Evolutionary conservation across 2,888 invertebrate genomes (phyloP).

Genomic region (Monochamus alternatus): DNA sequence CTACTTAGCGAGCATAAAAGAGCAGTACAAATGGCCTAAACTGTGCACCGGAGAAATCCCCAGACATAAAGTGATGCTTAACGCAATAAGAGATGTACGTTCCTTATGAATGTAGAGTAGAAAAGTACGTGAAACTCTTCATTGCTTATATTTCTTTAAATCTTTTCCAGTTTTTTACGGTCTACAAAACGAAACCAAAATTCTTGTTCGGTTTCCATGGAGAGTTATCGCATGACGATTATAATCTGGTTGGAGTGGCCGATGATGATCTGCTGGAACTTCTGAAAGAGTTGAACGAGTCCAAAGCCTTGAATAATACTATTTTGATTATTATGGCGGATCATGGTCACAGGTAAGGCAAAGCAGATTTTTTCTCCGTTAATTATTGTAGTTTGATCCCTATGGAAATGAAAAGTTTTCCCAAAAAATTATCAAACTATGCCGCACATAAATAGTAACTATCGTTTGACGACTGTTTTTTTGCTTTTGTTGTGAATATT

Average conservation of each 20-base stretch:
- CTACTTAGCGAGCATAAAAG: conserved; percentile 79
- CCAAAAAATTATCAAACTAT: too few relatives aligned
- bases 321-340: conserved; percentile 93
- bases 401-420: too few relatives aligned
- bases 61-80: conserved; percentile 79
- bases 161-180: conserved; percentile 72
- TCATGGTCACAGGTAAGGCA: conserved; percentile 85
- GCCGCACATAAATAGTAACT: too few relatives aligned
- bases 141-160: not conserved
- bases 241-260: conserved; percentile 83
- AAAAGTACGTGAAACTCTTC: conserved; percentile 8
- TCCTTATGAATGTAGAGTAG: not conserved
- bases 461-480: too few relatives aligned
- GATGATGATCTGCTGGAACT: conserved; percentile 83
- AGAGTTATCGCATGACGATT: conserved; percentile 90
- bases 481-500: too few relatives aligned
- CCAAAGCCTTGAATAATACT: conserved; percentile 83
- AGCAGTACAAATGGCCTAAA: conserved; percentile 73
- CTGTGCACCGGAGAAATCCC: conserved; percentile 83
- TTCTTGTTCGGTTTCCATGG: conserved; percentile 92
- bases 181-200: conserved; percentile 80
- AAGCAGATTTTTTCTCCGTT: too few relatives aligned
- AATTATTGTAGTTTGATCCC: too few relatives aligned
- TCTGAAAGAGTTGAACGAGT: conserved; percentile 76
- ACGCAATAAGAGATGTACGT: conserved; percentile 79